Evolutionary conservation across 2,888 invertebrate species (phyloP), one percentile per base, ranked within the genome.

Genomic region (Stratiomys singularior): DNA sequence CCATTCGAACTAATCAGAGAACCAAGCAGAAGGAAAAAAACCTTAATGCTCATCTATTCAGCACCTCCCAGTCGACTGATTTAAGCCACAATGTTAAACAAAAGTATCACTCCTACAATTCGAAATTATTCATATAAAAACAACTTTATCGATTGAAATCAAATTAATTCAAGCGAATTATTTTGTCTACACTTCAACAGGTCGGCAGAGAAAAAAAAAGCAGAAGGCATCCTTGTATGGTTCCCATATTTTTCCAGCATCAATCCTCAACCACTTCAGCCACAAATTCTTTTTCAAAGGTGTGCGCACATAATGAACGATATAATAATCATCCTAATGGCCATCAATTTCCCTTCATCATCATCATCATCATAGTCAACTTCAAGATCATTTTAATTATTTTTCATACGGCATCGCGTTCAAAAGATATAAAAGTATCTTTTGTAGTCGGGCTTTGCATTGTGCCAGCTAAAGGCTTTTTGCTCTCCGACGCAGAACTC

Each of bases 281-380:
- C 58, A 74, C 11, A 52, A 72, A 30, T 37, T n/a, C 60, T 37
- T 9, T 37, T 9, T 74, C 60, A 21, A 28, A 56, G 44, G 30
- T 72, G 74, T 60, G 47, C 69, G 69, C 47, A 58, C 60, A 25
- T 74, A 74, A 74, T 74, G 74, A 37, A 74, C 60, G 30, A 74
- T 74, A 58, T 74, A 74, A 74, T 74, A 74, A 74, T 37, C 74
- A 58, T 74, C 72, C 74, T 74, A 74, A 74, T 74, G 74, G 74
- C 60, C 58, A 74, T 74, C 44, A 60, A 74, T 60, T 74, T 60
- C 74, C 74, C 74, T 74, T 69, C 69, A 69, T 69, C 69, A 69
- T 69, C 47, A 4, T 47, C 69, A 18, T n/a, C 60, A 47, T 25
- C 47, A 47, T n/a, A 25, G 37, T 37, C 46, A 21, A 25, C 23